These are phyloP conservation scores for Cydia pomonella DNA, from an alignment of 1,140 invertebrate species.

Conservation along the genomic window DNA sequence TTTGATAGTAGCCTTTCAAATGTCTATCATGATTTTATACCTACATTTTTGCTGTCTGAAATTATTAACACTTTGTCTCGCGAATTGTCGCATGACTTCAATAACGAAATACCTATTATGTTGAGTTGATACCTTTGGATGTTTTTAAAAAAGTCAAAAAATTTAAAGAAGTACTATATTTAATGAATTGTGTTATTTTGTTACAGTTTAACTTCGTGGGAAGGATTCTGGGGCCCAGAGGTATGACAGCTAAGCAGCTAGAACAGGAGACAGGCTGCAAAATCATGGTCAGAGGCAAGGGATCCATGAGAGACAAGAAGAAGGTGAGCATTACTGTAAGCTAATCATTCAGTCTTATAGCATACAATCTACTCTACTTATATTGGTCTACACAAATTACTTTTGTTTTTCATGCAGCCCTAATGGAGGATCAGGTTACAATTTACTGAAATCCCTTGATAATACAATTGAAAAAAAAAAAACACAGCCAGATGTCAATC, in stretches of 20 bases:
- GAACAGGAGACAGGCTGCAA: conserved; percentile 99
- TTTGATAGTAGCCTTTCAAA: background rate
- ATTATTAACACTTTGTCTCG: no score
- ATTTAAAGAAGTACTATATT: background rate
- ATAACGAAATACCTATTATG: no score
- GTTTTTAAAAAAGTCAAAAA: background rate
- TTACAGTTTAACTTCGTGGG: conserved; percentile 99
- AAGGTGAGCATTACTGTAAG: conserved; percentile 87
- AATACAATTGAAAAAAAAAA: background rate
- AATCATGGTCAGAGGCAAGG: conserved; percentile 99
- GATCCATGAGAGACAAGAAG: conserved; percentile 99
- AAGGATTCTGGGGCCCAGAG: conserved; percentile 98
- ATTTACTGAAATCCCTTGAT: conserved; percentile 31
- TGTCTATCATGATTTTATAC: no score
- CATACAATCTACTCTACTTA: conserved; percentile 8
- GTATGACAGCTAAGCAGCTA: conserved; percentile 99
- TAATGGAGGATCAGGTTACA: conserved; percentile 26
- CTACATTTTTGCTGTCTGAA: no score
- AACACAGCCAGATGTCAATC: no score
- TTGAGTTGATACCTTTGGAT: background rate
- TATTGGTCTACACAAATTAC: background rate
- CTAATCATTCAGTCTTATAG: conserved; percentile 35
- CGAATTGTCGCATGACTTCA: no score
- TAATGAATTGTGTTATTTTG: conserved; percentile 53
- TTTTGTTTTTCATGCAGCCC: conserved; percentile 39